Conservation (phyloP, 35 echinoderm and acorn worm genomes). For the Nesometra sesokonis region DNA sequence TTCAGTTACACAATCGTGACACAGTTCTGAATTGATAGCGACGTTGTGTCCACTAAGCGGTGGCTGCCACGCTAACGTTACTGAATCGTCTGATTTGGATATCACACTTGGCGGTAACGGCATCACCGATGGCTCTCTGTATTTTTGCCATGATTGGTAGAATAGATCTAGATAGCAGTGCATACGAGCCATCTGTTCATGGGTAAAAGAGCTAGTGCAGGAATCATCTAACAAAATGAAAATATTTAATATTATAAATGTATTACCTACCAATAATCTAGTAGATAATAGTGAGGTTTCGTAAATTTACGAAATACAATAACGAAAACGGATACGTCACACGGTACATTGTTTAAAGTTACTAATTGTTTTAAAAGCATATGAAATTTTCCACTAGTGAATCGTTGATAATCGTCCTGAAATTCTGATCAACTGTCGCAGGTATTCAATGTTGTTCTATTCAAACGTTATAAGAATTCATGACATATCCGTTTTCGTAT, state of each 20-base stretch:
- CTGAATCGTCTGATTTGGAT: not conserved
- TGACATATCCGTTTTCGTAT: no score
- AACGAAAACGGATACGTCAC: no score
- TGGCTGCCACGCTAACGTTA: constrained; percentile 62
- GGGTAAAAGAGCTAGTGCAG: constrained; percentile 75
- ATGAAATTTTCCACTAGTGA: no score
- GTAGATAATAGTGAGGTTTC: no score
- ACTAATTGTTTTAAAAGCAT: no score
- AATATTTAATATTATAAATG: not conserved
- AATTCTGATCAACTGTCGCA: no score
- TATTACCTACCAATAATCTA: no score
- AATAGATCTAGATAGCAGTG: constrained; percentile 88
- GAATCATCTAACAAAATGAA: constrained; percentile 41
- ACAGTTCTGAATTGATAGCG: not conserved
- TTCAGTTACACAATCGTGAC: constrained; percentile 9
- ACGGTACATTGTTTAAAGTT: no score
- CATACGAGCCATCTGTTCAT: constrained; percentile 77
- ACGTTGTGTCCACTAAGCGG: constrained; percentile 22
- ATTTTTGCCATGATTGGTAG: constrained; percentile 60
- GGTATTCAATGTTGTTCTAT: no score
- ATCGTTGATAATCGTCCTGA: no score
- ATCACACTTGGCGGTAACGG: constrained; percentile 17
- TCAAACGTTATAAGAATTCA: no score
- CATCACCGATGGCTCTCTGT: not conserved
- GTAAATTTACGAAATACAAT: no score